Base-by-base conservation (phyloP, 1,140 invertebrate species). In the Brachionus paranguensis region DNA sequence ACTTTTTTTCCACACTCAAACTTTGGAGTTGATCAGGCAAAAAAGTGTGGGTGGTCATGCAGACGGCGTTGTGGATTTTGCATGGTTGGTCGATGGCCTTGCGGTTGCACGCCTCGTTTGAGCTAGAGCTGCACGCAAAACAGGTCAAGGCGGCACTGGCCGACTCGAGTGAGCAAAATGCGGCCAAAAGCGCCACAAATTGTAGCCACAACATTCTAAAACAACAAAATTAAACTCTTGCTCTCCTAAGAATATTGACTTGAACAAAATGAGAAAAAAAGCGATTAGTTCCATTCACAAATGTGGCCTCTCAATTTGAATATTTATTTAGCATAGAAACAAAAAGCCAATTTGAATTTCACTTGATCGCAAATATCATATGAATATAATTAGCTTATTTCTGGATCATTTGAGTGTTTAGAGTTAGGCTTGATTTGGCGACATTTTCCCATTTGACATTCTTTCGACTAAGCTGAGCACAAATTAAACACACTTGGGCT, bases 361-460 rank as follows among this genome's bases (percentile, higher is more conserved):
- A 72, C 37, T 72, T 72, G 37, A 72, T 72, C 33, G 43, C 41
- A 72, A 72, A 72, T 20, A 72, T 68, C 41, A 41, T 72, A 72
- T 72, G 68, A 72, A 72, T 72, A 72, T 72, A 72, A 72, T 72
- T 72, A 72, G 68, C 68, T 72, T 72, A 72, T 43, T 43, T 72
- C 12, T 72, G 68, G 68, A 72, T 72, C 68, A 72, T 72, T 72
- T 72, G 33, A 68, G 33, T 68, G 53, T 60, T 60, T 60, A 55
- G 50, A 55, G 53, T 55, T 55, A 20, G 53, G 20, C 53, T 24
- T 3, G 53, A 60, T 60, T 27, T 60, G 20, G 17, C 27, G 53
- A 60, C 53, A 60, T 60, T 60, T 60, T 60, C 10, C 10, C 20
- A 60, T 60, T 60, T 60, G 53, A 60, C 53, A 60, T 60, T 60